Evolutionary conservation across 1,140 invertebrate species (phyloP).

Genomic region (Drosophila persimilis): DNA sequence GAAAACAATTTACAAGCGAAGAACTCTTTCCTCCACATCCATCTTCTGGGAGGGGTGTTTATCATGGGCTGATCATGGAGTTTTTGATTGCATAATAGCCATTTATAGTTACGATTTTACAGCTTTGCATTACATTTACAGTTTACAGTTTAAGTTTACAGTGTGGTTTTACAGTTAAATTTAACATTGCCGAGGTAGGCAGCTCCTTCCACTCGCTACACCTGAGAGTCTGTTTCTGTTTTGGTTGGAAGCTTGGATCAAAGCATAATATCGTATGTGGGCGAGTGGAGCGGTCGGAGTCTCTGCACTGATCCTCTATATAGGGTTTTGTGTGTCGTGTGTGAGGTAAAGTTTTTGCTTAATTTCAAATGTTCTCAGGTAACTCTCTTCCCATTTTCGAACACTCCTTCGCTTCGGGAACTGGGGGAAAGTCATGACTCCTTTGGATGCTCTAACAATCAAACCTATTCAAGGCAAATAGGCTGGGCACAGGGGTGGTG

Average conservation of each 20-base stretch:
- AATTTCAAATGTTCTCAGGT: slow-evolving; percentile 11
- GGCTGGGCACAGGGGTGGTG: slow-evolving; percentile 16
- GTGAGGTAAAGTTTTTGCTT: slow-evolving; percentile 43
- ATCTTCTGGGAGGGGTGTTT: slow-evolving; percentile 4
- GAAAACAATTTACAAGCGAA: slow-evolving; percentile 36
- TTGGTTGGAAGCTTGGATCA: slow-evolving; percentile 40
- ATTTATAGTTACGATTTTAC: slow-evolving; percentile 13
- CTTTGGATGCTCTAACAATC: slow-evolving; percentile 35
- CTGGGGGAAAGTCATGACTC: slow-evolving; percentile 1
- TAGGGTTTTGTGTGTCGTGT: slow-evolving; percentile 35
- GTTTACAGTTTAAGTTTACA: slow-evolving; percentile 40
- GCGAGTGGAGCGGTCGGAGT: slow-evolving; percentile 2
- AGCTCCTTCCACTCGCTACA: slow-evolving; percentile 15
- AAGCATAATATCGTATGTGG: slow-evolving; percentile 24
- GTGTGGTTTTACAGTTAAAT: slow-evolving; percentile 49
- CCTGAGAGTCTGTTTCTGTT: slow-evolving; percentile 37
- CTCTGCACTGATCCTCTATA: neutral
- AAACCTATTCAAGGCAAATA: slow-evolving; percentile 41
- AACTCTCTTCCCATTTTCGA: slow-evolving; percentile 17
- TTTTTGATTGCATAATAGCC: slow-evolving; percentile 45
- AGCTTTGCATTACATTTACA: neutral
- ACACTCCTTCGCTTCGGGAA: slow-evolving; percentile 11
- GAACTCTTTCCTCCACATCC: slow-evolving; percentile 7
- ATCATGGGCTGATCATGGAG: slow-evolving; percentile 33
- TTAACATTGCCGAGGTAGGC: slow-evolving; percentile 43